Evolutionary conservation across 2,797 vertebrate species (phyloP).

Genomic region (Eleutherodactylus coqui): DNA sequence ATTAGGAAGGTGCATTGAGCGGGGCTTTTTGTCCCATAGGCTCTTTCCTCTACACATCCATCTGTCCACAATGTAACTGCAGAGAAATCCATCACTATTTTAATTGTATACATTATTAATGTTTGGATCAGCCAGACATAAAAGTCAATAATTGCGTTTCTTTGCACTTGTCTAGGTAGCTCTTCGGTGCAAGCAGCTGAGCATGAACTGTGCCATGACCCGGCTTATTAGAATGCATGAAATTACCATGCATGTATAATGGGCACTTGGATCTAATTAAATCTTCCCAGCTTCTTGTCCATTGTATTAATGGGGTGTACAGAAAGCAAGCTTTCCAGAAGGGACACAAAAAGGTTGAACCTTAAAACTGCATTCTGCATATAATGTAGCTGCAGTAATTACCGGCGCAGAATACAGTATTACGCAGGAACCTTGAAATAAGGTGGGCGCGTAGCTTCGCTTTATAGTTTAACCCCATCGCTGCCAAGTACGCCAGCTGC

Average conservation of each 20-base stretch:
- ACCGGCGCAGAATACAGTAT: not conserved
- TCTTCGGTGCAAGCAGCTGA: conserved; percentile 59
- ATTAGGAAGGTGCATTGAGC: too few species aligned
- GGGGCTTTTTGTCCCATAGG: not conserved
- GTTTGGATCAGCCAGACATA: conserved; percentile 80
- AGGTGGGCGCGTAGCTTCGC: not conserved
- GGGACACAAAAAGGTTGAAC: conserved; percentile 34
- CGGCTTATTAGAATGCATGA: conserved; percentile 64
- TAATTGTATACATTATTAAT: conserved; percentile 84
- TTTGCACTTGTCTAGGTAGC: conserved; percentile 48
- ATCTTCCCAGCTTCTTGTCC: conserved; percentile 60
- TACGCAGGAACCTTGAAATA: conserved; percentile 22
- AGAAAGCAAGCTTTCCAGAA: conserved; percentile 41
- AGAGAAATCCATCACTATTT: conserved; percentile 72
- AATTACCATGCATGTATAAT: conserved; percentile 62
- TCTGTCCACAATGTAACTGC: not conserved
- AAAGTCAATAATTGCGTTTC: conserved; percentile 62
- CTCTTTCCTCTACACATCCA: not conserved
- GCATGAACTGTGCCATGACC: conserved; percentile 58
- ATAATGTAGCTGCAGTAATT: conserved; percentile 56
- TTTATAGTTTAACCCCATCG: conserved; percentile 25
- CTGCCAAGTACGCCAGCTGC: conserved; percentile 42
- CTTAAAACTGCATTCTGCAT: conserved; percentile 40
- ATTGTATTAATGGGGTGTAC: conserved; percentile 57
- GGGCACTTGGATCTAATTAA: conserved; percentile 64